Percentiles rank a stretch among this genome's conserved stretches.
phyloP scores from a whole-genome alignment of 2,113 vertebrate species.

The Herpetotheres cachinnans region DNA sequence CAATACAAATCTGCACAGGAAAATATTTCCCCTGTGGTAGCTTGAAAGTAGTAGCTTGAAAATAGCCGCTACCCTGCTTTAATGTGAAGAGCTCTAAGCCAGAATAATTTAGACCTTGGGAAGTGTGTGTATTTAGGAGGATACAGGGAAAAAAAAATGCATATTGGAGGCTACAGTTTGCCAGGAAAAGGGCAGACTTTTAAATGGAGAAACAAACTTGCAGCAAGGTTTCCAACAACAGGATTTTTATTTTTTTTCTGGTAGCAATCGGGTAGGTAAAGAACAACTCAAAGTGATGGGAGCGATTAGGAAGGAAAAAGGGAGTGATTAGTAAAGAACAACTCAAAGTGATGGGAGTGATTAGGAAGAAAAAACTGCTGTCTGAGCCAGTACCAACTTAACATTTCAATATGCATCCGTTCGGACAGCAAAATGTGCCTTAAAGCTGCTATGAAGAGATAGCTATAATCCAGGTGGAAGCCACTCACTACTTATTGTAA shows the following conservation, averaged over 20 bases:
- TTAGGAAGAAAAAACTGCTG: no score
- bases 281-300: neutral
- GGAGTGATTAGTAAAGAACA: no score
- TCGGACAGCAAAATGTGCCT: neutral
- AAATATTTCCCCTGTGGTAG: neutral
- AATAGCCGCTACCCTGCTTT: neutral
- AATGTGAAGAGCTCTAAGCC: neutral
- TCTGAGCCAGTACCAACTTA: neutral
- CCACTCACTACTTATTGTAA: neutral
- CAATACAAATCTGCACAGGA: neutral
- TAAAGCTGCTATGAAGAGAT: neutral
- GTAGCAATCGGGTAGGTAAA: neutral
- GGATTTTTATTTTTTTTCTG: no score
- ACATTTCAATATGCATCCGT: rapidly evolving
- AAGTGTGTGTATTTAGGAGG: neutral
- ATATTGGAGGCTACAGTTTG: neutral
- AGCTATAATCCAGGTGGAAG: neutral
- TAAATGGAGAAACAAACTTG: neutral
- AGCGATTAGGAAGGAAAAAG: neutral
- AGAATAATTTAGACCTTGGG: neutral
- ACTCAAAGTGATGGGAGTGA: no score
- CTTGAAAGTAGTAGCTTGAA: no score
- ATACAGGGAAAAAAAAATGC: neutral
- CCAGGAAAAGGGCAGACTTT: neutral
- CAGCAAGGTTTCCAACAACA: neutral